These are phyloP conservation scores for Eurosta solidaginis DNA, from an alignment of 1,140 invertebrate genomes.

Conservation along the genomic window DNA sequence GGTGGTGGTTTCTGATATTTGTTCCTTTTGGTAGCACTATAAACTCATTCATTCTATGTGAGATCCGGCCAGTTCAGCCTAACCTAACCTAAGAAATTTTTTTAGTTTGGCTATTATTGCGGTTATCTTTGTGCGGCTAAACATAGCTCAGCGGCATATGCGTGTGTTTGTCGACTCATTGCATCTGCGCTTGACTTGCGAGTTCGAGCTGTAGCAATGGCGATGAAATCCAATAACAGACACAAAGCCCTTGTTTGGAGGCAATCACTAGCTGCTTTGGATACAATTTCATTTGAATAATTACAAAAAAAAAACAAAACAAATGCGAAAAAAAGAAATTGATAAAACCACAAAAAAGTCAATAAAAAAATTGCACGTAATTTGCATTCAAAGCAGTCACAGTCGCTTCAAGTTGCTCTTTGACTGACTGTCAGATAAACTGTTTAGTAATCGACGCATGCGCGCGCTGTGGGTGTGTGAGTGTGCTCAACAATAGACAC, in stretches of 20 bases:
- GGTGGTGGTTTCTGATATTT: too few species aligned
- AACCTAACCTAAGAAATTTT: too few species aligned
- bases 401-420: neutral
- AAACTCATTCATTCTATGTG: too few species aligned
- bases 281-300: constrained; percentile 8
- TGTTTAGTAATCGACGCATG: constrained; percentile 4
- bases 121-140: neutral
- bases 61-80: too few species aligned
- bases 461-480: neutral
- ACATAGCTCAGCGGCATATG: neutral
- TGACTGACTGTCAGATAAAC: neutral
- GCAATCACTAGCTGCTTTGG: neutral
- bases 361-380: constrained; percentile 3
- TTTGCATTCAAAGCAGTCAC: constrained; percentile 15
- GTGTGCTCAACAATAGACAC: neutral
- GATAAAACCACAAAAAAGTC: neutral
- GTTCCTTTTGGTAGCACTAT: too few species aligned
- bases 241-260: neutral
- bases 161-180: neutral
- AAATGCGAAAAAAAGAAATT: too few species aligned
- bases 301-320: neutral
- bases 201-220: too few species aligned
- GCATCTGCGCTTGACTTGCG: neutral
- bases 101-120: neutral
- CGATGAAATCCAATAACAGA: neutral